Percentiles rank a stretch among this genome's conserved stretches.
These are phyloP conservation scores for Lepetodrilus schrolli DNA, from an alignment of 2,888 invertebrate species.

Conservation along the genomic window DNA sequence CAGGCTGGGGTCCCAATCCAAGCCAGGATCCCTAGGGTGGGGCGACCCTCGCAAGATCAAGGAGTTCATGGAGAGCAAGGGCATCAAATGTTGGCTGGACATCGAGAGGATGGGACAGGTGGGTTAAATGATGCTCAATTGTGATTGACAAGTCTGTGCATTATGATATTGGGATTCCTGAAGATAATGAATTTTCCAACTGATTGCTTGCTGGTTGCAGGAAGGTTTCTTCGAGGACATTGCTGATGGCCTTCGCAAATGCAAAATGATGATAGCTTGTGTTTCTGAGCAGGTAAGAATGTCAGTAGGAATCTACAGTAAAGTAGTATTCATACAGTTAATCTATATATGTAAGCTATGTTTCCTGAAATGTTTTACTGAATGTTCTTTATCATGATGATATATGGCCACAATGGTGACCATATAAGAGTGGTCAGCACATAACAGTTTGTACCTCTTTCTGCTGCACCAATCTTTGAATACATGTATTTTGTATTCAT, in stretches of 20 bases:
- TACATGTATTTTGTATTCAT: too few species aligned
- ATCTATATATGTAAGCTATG: too few species aligned
- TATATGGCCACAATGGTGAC: too few species aligned
- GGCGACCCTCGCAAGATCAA: conserved; percentile 72
- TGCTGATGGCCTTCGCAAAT: conserved; percentile 68
- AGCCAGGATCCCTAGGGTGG: conserved; percentile 64
- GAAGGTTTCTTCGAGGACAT: conserved; percentile 73
- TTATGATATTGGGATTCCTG: too few species aligned
- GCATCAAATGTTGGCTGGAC: conserved; percentile 72
- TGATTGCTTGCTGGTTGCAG: conserved; percentile 48
- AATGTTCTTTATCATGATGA: too few species aligned
- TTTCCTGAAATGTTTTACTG: too few species aligned
- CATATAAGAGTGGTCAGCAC: too few species aligned
- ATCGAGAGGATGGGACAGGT: conserved; percentile 70
- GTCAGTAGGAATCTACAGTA: neutral
- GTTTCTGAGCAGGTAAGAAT: conserved; percentile 71
- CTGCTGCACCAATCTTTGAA: too few species aligned
- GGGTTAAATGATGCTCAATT: neutral
- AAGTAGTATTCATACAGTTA: neutral
- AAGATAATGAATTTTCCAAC: neutral
- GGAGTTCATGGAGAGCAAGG: conserved; percentile 60
- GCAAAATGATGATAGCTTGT: conserved; percentile 72
- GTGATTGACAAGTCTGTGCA: neutral
- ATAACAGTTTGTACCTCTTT: too few species aligned
- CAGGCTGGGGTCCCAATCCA: conserved; percentile 53